phyloP scores from a whole-genome alignment of 1,140 invertebrate genomes.

The Drosophila punjabiensis region DNA sequence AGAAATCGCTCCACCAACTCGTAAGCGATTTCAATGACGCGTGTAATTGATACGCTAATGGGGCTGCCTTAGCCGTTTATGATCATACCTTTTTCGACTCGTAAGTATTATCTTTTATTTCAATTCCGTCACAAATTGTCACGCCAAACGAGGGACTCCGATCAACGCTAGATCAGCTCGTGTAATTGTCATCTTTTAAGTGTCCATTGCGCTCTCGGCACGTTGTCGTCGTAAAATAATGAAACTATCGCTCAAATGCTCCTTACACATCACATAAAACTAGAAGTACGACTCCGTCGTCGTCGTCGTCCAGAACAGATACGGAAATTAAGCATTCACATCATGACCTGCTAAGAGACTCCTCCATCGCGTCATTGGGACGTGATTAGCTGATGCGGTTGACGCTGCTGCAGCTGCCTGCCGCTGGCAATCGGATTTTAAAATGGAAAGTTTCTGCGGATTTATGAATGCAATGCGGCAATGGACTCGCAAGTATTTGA shows the following conservation, averaged over 20 bases:
- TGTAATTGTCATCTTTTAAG: slow-evolving; percentile 36
- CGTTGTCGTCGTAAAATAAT: slow-evolving; percentile 78
- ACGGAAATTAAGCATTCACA: slow-evolving; percentile 65
- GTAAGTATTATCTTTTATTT: slow-evolving; percentile 9
- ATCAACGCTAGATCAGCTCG: slow-evolving; percentile 21
- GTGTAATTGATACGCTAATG: slow-evolving; percentile 35
- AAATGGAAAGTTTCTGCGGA: slow-evolving; percentile 38
- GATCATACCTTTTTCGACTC: slow-evolving; percentile 3
- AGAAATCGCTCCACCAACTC: slow-evolving; percentile 12
- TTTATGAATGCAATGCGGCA: slow-evolving; percentile 38
- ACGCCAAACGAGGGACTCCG: slow-evolving; percentile 11
- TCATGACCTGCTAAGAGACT: slow-evolving; percentile 40
- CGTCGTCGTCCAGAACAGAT: slow-evolving; percentile 20
- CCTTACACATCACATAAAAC: slow-evolving; percentile 67
- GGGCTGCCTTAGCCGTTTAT: slow-evolving; percentile 11
- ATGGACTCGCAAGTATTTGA: slow-evolving; percentile 4
- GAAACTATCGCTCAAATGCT: slow-evolving; percentile 73
- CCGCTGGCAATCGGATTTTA: slow-evolving; percentile 31
- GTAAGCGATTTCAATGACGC: slow-evolving; percentile 11
- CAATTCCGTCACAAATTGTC: slow-evolving; percentile 25
- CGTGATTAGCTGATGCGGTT: slow-evolving; percentile 47
- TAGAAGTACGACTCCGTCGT: slow-evolving; percentile 5
- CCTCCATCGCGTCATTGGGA: slow-evolving; percentile 15
- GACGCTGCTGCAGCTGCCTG: slow-evolving; percentile 33
- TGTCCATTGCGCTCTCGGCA: slow-evolving; percentile 54